Evolutionary conservation across 2,113 vertebrate genomes (phyloP), one percentile per base, ranked within the genome.

Genomic region (Empidonax traillii): DNA sequence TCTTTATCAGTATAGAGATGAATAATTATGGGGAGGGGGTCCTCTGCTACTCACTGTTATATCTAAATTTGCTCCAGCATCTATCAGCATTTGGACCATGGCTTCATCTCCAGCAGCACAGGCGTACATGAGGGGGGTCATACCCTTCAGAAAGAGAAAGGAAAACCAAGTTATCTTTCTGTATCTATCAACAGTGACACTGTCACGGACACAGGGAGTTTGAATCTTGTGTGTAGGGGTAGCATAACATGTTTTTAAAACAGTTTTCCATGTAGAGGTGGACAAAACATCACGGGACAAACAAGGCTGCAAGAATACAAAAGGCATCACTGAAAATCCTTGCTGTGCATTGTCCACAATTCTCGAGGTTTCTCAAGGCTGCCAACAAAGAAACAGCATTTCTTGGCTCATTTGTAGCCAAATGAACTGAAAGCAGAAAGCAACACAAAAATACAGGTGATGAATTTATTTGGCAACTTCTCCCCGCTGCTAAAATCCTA

Each of bases 81-180:
- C 98, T 96, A 99, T 99, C 92, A 99, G 90, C 99, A 99, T 99
- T 97, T 99, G 99, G 82, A 99, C 99, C 95, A 99, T 98, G 52
- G 99, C 99, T 94, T 99, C 99, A 15, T 99, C 99, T 96, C 99
- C 99, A 49, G 99, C 98, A 53, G 99, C 98, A 49, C 99, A 99
- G 94, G 99, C 99, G 0, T 99, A 99, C 99, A 99, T 99, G 46
- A 99, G 98, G 0, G 99, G 99, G 14, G 99, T 99, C 99, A 99
- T 99, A 24, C 99, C 99, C 99, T 99, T 78, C 3, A 25, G 51
- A 69, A 74, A 89, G 12, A 24, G 53, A 52, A 65, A 4, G 51
- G 23, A 46, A 47, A 43, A 21, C 17, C 23, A 51, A 41, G 35
- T 94, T 66, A 35, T 28, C 6, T 55, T 68, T 69, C 27, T 52